Evolutionary conservation across 2,113 vertebrate genomes (phyloP), one percentile per base, ranked within the genome.

Genomic region (Cyanoramphus novaezelandiae): DNA sequence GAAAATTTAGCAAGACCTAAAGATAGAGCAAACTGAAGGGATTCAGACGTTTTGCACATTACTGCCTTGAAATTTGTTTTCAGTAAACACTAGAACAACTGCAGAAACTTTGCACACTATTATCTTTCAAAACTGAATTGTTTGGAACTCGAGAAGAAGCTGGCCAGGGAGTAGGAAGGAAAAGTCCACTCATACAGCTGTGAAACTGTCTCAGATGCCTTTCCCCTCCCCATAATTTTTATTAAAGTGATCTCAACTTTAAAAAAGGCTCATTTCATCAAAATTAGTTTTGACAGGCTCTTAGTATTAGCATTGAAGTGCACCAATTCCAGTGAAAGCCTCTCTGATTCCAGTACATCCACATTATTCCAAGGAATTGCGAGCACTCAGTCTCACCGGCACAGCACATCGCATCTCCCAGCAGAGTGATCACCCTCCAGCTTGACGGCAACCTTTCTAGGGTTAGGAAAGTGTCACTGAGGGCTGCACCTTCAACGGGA

Each of bases 371-470:
- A 81, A 69, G 63, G 46, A 82, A 37, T 9, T 19, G 9, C 0
- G 0, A 65, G 43, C 2, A 0, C 39, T 21, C 8, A 5, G 39
- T 82, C 44, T 71, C 39, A 28, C 11, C 35, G 43, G 27, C 46
- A 70, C 11, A 75, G 41, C 25, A 43, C 17, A 17, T 12, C 16
- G 11, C 64, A 24, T 63, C 24, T 78, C 74, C 41, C 85, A 52
- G 21, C 16, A 67, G 50, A 81, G 31, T 18, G 65, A 28, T 28
- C 50, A 28, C 46, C 28, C 18, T 52, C 19, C 41, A 37, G 55
- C 7, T 59, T 44, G 46, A 47, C 0, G 0, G 23, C 28, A 81
- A 1, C 29, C 10, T 35, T 65, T 31, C 21, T 6, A 57, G 55
- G 29, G 69, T 20, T 53, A 50, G 49, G 17, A 43, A 41, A 53